A percentile compares a stretch with the other conserved stretches of the same genome.
phyloP scores from a whole-genome alignment of 2,797 vertebrate genomes.

The Anguilla marmorata region DNA sequence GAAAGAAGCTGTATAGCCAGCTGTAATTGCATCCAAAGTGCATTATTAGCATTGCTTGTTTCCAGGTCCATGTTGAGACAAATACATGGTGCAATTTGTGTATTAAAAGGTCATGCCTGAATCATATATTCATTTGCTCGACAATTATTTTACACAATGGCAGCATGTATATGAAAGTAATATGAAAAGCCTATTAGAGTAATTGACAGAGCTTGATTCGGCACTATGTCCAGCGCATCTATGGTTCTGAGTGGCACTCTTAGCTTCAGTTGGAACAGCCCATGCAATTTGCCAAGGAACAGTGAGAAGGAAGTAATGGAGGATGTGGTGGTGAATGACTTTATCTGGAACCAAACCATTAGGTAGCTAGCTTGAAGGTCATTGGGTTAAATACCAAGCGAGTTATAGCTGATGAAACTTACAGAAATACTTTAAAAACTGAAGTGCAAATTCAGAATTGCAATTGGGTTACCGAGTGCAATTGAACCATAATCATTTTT shows the following conservation, averaged over 20 bases:
- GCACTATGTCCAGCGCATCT: not conserved
- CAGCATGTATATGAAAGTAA: not conserved
- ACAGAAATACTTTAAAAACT: not conserved
- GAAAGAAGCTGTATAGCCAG: constrained; percentile 25
- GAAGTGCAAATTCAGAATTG: too few relatives aligned
- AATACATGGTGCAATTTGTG: constrained; percentile 31
- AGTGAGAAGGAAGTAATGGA: too few relatives aligned
- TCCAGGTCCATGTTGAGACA: constrained; percentile 35
- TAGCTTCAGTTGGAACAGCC: too few relatives aligned
- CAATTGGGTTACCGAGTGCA: too few relatives aligned
- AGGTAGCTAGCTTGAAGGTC: not conserved
- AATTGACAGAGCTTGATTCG: not conserved
- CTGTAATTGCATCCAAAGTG: constrained; percentile 41
- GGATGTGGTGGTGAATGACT: not conserved
- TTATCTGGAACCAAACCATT: not conserved
- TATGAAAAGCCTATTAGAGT: not conserved
- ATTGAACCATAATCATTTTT: too few relatives aligned
- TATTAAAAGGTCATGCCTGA: constrained; percentile 33
- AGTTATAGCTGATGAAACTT: not conserved
- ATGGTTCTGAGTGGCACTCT: too few relatives aligned
- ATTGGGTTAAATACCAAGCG: not conserved
- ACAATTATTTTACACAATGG: constrained; percentile 1
- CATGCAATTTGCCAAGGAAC: not conserved
- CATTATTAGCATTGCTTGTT: constrained; percentile 34
- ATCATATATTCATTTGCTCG: constrained; percentile 8